phyloP scores from a whole-genome alignment of 2,888 invertebrate species.

The Anoncus sp. region DNA sequence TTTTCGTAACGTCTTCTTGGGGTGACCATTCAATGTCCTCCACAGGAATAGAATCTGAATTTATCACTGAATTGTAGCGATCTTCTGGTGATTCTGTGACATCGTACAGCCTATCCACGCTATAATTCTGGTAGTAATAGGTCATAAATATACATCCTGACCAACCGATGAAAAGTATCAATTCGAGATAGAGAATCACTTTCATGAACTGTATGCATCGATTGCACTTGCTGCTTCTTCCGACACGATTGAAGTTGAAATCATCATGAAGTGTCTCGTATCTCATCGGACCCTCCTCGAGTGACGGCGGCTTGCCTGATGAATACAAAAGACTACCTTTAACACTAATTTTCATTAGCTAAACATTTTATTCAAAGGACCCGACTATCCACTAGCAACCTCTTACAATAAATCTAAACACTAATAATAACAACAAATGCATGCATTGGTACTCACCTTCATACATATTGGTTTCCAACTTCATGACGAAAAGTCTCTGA shows the following conservation, averaged over 20 bases:
- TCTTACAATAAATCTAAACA: not conserved
- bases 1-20: constrained; percentile 7
- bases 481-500: constrained; percentile 43
- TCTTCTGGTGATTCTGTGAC: not conserved
- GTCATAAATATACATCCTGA: constrained; percentile 43
- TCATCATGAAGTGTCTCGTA: constrained; percentile 17
- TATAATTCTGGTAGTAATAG: constrained; percentile 14
- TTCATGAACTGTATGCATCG: constrained; percentile 53
- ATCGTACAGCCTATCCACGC: not conserved
- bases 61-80: not conserved
- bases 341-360: not conserved
- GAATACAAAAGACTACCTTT: not conserved
- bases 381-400: not conserved
- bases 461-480: constrained; percentile 28
- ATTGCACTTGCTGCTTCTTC: constrained; percentile 6
- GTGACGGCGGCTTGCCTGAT: constrained; percentile 43
- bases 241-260: not conserved
- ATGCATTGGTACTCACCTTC: constrained; percentile 15
- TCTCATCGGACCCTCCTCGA: constrained; percentile 51
- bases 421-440: not conserved
- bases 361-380: not conserved
- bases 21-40: not conserved
- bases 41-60: not conserved
- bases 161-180: constrained; percentile 67
- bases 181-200: constrained; percentile 66